Base-by-base conservation (phyloP, 2,113 vertebrate species). In the Nibea coibor region DNA sequence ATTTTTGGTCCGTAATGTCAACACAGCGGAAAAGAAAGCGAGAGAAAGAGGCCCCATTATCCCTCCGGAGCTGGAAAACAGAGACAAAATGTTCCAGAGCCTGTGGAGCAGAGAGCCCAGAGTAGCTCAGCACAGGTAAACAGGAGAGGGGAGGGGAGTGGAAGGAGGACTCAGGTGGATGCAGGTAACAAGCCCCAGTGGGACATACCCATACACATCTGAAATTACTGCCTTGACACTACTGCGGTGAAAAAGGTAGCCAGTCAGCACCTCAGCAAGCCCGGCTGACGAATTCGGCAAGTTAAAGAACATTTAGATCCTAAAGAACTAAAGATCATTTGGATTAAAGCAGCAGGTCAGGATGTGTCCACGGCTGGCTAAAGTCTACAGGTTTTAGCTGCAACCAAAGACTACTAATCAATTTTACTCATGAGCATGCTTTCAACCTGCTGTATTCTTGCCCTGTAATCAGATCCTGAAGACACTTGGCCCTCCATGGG, bases 101-200 rank as follows among this genome's bases (percentile, higher is more conserved):
- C 14, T 47, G 75, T 39, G 54, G 76, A 83, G 81, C 62, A 61
- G 53, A 72, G 63, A 54, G 75, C 66, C 47, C 68, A 51, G 63
- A 75, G 78, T 72, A 39, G 61, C 81, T 90, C 24, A 80, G 82
- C 87, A 62, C 69, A 87, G 86, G 87, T 93, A 95, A 94, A 93
- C 93, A 93, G 72, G 31, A 45, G 45, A 31, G 28, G 12, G 28
- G 54, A 50, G 68, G 20, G 57, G 15, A 50, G 66, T 31, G 61
- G 83, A 65, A 45, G 63, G 61, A 59, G 85, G 88, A 83, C 92
- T 87, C 93, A 94, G 93, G 93, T 94, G 94, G 92, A 83, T 64
- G 62, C 85, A 87, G 87, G 90, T 94, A 95, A 95, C 92, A 91
- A 94, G 95, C 84, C 94, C 91, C 92, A 50, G 2, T 39, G 93